Conservation (phyloP, 2,888 invertebrate species). For the Poecilus cupreus region DNA sequence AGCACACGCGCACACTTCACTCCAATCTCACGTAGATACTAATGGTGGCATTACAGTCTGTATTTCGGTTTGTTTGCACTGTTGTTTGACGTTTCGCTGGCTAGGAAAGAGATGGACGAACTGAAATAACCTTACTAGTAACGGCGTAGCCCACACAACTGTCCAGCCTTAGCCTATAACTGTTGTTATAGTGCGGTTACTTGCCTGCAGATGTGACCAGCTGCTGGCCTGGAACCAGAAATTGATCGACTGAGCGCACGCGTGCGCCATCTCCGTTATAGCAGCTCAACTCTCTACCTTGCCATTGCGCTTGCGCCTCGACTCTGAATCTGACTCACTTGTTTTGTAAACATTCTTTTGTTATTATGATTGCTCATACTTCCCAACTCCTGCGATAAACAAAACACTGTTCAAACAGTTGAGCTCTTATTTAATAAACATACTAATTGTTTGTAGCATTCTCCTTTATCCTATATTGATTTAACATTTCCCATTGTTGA, state of each 20-base stretch:
- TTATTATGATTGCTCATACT: slow-evolving; percentile 6
- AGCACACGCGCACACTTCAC: slow-evolving; percentile 18
- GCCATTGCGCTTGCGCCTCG: not conserved
- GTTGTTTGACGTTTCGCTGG: slow-evolving; percentile 36
- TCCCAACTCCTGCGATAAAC: not conserved
- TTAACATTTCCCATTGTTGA: not conserved
- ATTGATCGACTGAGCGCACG: slow-evolving; percentile 21
- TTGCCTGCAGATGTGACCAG: slow-evolving; percentile 39
- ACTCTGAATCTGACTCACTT: not conserved
- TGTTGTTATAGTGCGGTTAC: slow-evolving; percentile 6
- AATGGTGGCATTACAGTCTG: not conserved
- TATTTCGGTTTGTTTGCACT: slow-evolving; percentile 21
- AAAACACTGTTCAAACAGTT: not conserved
- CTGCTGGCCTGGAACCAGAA: slow-evolving; percentile 25
- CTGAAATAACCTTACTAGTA: slow-evolving; percentile 44
- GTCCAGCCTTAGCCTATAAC: slow-evolving; percentile 15
- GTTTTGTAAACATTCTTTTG: slow-evolving; percentile 16
- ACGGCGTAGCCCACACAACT: slow-evolving; percentile 36
- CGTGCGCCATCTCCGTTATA: slow-evolving; percentile 47
- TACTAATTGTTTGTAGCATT: not conserved
- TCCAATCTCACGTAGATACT: not conserved
- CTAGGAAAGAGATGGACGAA: slow-evolving; percentile 29
- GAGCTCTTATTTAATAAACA: not conserved
- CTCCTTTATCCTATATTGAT: slow-evolving; percentile 8
- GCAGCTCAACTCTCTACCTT: not conserved